A percentile compares a stretch with the other conserved stretches of the same genome.
These are phyloP conservation scores for Tetheella fluctuosa DNA, from an alignment of 2,888 invertebrate genomes.

Conservation along the genomic window DNA sequence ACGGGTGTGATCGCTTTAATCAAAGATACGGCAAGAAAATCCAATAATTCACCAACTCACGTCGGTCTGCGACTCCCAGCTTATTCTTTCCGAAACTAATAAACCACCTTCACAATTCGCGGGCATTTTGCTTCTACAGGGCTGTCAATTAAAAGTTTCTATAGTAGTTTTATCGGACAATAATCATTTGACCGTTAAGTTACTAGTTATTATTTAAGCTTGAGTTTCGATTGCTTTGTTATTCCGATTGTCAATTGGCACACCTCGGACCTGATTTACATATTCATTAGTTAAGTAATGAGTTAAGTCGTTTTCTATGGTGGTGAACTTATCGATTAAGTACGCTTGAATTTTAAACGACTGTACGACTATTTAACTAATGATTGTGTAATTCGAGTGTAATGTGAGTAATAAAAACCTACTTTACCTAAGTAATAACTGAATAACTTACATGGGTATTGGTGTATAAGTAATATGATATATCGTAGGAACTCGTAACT, in stretches of 20 bases:
- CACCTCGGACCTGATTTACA: no score
- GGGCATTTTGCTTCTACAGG: conserved; percentile 19
- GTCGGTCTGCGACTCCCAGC: conserved; percentile 16
- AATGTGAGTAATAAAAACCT: no score
- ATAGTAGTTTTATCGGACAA: not conserved
- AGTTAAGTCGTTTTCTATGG: no score
- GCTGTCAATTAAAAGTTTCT: conserved; percentile 11
- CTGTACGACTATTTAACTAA: not conserved
- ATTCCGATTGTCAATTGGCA: not conserved
- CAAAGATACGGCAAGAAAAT: conserved; percentile 21
- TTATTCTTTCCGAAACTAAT: conserved; percentile 43
- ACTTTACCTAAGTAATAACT: no score
- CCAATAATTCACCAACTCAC: conserved; percentile 20
- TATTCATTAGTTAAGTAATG: no score
- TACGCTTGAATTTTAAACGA: no score
- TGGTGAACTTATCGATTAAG: no score
- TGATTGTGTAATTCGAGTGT: no score
- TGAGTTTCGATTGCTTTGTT: not conserved
- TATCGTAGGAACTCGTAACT: not conserved
- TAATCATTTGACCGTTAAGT: not conserved
- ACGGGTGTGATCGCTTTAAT: conserved; percentile 15
- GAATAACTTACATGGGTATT: not conserved
- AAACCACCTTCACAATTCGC: conserved; percentile 31
- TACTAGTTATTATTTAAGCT: not conserved
- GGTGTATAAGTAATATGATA: not conserved